These are phyloP conservation scores for Rhinogobio ventralis DNA, from an alignment of 2,797 vertebrate species.

Conservation along the genomic window DNA sequence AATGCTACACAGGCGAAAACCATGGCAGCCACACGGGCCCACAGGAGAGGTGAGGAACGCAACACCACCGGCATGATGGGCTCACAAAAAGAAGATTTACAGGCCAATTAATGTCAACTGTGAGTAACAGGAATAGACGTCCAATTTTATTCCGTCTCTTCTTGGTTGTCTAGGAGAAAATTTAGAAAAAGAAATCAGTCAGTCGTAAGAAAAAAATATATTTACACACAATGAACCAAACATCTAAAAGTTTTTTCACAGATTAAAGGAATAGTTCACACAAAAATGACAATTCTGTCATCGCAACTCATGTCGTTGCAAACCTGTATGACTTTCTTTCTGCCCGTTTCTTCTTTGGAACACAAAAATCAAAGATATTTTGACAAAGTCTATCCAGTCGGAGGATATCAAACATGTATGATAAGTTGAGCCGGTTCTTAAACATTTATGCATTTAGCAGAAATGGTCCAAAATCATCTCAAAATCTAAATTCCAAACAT, in stretches of 20 bases:
- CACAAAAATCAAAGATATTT: not conserved
- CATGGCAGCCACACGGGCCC: conserved; percentile 83
- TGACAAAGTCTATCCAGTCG: not conserved
- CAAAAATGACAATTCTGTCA: too few species aligned
- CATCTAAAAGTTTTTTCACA: not conserved
- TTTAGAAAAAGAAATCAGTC: not conserved
- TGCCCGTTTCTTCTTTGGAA: not conserved
- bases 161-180: conserved; percentile 27
- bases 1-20: conserved; percentile 86
- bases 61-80: conserved; percentile 74
- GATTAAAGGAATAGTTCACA: not conserved
- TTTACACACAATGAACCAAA: conserved; percentile 4
- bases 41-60: conserved; percentile 79
- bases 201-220: not conserved
- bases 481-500: not conserved
- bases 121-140: conserved; percentile 3
- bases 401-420: not conserved
- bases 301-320: not conserved
- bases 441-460: not conserved
- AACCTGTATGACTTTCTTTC: not conserved
- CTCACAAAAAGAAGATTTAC: conserved; percentile 18
- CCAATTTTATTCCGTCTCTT: not conserved
- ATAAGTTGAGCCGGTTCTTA: not conserved
- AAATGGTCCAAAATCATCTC: not conserved
- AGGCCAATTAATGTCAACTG: conserved; percentile 7